Conservation (phyloP, 1,140 invertebrate genomes). For the Anthonomus grandis region DNA sequence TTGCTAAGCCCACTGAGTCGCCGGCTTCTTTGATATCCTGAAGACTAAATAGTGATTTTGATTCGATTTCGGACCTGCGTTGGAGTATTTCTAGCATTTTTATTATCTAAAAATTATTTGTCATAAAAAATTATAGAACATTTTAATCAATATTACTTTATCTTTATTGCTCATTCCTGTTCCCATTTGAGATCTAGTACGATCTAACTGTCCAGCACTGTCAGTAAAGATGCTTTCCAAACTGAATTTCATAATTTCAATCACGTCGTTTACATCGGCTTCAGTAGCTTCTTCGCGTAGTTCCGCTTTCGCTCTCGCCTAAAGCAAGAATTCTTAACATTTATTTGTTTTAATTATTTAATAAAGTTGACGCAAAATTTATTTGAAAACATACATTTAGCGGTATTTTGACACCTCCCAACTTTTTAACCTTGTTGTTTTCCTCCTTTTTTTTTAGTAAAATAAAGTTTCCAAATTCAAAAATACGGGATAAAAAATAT, state of each 20-base stretch:
- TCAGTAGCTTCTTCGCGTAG: slow-evolving; percentile 74
- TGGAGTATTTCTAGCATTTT: slow-evolving; percentile 71
- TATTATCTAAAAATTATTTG: slow-evolving; percentile 58
- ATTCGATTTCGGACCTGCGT: slow-evolving; percentile 58
- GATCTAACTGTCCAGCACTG: slow-evolving; percentile 65
- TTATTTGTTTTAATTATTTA: no score
- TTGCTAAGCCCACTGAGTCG: slow-evolving; percentile 59
- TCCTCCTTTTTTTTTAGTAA: no score
- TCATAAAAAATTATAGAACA: not conserved
- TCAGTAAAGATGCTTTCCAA: slow-evolving; percentile 73
- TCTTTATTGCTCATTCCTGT: slow-evolving; percentile 69
- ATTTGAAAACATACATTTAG: no score
- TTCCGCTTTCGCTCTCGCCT: slow-evolving; percentile 83
- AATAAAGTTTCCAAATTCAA: no score
- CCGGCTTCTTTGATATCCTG: slow-evolving; percentile 73
- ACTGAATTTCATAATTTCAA: slow-evolving; percentile 81
- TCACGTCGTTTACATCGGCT: slow-evolving; percentile 79
- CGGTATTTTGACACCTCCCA: no score
- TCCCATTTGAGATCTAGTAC: slow-evolving; percentile 67
- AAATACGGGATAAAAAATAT: no score
- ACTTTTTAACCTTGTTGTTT: no score
- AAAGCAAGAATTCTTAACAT: slow-evolving; percentile 8
- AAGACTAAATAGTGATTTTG: slow-evolving; percentile 68
- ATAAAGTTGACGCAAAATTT: not conserved
- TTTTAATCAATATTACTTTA: slow-evolving; percentile 53